Evolutionary conservation across 2,797 vertebrate genomes (phyloP), one percentile per base, ranked within the genome.

Genomic region (Enoplosus armatus): DNA sequence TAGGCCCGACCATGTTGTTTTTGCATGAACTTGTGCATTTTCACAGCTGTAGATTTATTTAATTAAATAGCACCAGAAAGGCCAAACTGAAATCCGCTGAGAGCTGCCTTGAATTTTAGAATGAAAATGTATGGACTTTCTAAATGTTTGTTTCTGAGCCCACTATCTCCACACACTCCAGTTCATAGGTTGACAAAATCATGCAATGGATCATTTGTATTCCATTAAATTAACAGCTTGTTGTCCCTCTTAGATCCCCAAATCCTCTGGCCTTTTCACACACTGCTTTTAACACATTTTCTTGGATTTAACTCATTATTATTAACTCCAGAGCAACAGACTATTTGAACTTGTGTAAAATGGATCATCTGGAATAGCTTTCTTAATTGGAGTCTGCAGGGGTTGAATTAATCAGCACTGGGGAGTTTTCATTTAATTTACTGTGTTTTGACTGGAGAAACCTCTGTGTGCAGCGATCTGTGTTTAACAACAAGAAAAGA

Each of bases 401-500:
- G 58, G 37, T 67, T 69, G 20, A 53, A 73, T 60, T 60, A 72
- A 75, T 77, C 41, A 55, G 41, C 43, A 55, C 58, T 0, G 33
- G 43, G 18, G 12, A 50, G 45, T 64, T 81, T 76, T 80, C 31
- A 60, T 72, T 68, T 33, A 20, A 41, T 72, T 70, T 6, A 33
- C 75, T 47, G 12, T 26, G 10, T 15, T 45, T 1, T 68, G 62
- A 65, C 37, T 26, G 22, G 37, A 64, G 61, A 73, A 66, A 43
- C 10, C 58, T 62, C 43, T 27, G 51, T 64, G 75, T 67, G 72
- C 75, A 66, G 66, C 5, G 35, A 68, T 77, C 43, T 88, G 48
- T 67, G 86, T 73, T 79, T 62, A 87, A 83, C 82, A 72, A 54
- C 76, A 84, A 56, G 47, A 68, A 79, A 81, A 72, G 43, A 45